phyloP scores from a whole-genome alignment of 2,797 vertebrate genomes.

The Adelosebastes latens region DNA sequence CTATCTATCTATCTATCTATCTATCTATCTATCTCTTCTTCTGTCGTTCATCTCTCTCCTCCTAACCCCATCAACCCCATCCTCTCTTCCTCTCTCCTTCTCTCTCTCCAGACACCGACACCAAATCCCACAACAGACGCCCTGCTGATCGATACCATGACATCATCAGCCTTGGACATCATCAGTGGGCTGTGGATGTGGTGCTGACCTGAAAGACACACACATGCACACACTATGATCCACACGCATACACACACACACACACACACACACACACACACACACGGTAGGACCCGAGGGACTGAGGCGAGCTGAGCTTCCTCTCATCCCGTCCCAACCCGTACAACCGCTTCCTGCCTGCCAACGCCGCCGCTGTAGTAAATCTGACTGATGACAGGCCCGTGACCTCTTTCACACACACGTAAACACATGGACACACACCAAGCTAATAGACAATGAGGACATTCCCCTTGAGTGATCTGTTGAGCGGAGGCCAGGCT shows the following conservation, averaged over 20 bases:
- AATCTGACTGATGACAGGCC: conserved; percentile 70
- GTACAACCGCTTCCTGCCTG: conserved; percentile 46
- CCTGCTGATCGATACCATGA: conserved; percentile 77
- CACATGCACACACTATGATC: background rate
- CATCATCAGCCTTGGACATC: conserved; percentile 76
- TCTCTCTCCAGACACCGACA: conserved; percentile 69
- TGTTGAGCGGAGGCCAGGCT: conserved; percentile 43
- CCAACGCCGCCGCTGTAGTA: conserved; percentile 46
- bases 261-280: conserved; percentile 2
- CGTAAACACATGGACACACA: conserved; percentile 56
- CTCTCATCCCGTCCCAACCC: conserved; percentile 30
- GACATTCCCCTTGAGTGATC: conserved; percentile 65
- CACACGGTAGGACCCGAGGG: conserved; percentile 43
- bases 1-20: background rate
- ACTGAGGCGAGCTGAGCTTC: conserved; percentile 41
- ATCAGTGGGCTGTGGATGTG: conserved; percentile 67
- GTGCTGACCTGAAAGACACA: conserved; percentile 54
- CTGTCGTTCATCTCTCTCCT: background rate
- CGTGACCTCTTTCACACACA: conserved; percentile 61
- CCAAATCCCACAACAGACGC: conserved; percentile 75
- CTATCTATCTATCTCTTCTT: background rate
- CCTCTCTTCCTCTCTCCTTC: conserved; percentile 15
- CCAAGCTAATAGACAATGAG: conserved; percentile 61
- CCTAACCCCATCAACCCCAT: conserved; percentile 21
- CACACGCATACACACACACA: conserved; percentile 1